These are phyloP conservation scores for Cryptomyrus ogoouensis DNA, from an alignment of 2,113 vertebrate species.

Conservation along the genomic window DNA sequence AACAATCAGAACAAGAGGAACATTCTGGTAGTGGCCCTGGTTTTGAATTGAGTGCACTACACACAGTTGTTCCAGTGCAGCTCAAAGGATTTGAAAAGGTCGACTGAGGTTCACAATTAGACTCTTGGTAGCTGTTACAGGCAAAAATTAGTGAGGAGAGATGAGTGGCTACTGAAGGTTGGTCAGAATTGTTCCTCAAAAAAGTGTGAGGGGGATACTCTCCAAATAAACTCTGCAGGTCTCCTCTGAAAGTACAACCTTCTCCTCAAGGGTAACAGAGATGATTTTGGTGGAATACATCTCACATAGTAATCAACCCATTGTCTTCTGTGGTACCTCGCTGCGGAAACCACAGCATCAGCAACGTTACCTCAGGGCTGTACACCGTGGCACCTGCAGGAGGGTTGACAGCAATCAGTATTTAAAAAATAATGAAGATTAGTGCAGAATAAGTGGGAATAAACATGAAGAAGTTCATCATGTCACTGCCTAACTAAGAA, in stretches of 20 bases:
- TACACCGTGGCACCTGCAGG: neutral
- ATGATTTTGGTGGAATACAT: neutral
- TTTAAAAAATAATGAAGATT: neutral
- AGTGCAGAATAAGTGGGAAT: neutral
- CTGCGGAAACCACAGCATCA: neutral
- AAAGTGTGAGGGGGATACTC: neutral
- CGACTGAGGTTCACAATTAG: neutral
- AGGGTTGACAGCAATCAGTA: neutral
- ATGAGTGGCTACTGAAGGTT: neutral
- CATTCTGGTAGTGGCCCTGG: neutral
- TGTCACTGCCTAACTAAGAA: neutral
- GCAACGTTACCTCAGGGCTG: neutral
- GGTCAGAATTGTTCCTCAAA: neutral
- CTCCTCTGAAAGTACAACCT: neutral
- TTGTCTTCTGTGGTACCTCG: neutral
- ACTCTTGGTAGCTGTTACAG: neutral
- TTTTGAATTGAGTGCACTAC: neutral
- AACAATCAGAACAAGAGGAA: neutral
- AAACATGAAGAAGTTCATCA: neutral
- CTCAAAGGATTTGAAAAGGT: neutral
- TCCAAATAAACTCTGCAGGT: neutral
- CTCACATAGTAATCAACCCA: neutral
- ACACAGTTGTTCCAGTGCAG: neutral
- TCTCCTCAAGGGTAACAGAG: neutral
- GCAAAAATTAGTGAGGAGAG: neutral